Base-by-base conservation (phyloP, 2,888 invertebrate species). In the Hemithea aestivaria region DNA sequence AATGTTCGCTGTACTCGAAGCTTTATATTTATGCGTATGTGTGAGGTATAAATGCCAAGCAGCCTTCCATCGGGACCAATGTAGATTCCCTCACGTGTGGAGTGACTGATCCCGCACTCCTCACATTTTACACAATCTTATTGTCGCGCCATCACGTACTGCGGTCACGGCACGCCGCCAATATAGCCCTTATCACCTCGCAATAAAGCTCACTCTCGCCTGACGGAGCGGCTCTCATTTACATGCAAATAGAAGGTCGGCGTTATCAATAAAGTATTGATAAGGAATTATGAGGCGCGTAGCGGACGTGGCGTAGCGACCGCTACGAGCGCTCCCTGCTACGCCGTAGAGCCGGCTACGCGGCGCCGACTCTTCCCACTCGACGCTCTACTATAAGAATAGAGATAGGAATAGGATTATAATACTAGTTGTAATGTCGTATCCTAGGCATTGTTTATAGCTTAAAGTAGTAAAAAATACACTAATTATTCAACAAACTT, bases 181-280 rank as follows among this genome's bases (percentile, higher is more conserved):
- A 29, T 26, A 2, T 33, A 22, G 22, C 48, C 57, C 47, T 47
- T 56, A 45, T 28, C 1, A 2, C 27, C 6, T 24, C 9, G 16
- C 10, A 9, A 28, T 36, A 51, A 24, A 33, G 10, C 7, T 10
- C 16, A 11, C 26, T 28, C 21, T 33, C 34, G 20, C 23, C 12
- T 29, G 29, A 29, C 27, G 27, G 29, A 27, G 7, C 10, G 21
- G 12, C 36, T 40, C 45, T 48, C 37, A 58, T 59, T 53, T 51
- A 41, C 36, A 56, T 59, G 50, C 51, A 53, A 55, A 59, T 55
- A 45, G 22, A 36, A 38, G 36, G 39, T 35, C 34, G 41, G 12
- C 41, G 42, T 51, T 49, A 45, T 43, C 41, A 46, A 50, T 50
- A 35, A 20, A 29, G 44, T 52, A 52, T 56, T 51, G 51, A 51